Evolutionary conservation across 1,140 invertebrate genomes (phyloP).

Genomic region (Geopemphigus sp.): DNA sequence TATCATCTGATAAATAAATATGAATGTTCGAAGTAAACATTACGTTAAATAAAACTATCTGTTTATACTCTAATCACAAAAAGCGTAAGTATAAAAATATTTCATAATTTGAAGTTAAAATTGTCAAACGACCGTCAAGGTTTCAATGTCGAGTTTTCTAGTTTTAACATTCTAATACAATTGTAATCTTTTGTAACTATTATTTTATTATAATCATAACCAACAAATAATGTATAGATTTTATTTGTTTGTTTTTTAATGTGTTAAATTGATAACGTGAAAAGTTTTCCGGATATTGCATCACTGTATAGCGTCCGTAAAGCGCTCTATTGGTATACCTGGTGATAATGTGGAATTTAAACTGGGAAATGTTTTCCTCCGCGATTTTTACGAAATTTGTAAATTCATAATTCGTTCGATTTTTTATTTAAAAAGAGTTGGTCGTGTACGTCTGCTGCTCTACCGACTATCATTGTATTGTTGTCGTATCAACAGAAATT

Average conservation of each 20-base stretch:
- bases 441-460: neutral
- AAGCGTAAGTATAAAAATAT: too few relatives aligned
- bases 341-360: slow-evolving; percentile 49
- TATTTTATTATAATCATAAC: slow-evolving; percentile 14
- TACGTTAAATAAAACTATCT: too few relatives aligned
- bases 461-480: neutral
- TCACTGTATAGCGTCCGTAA: slow-evolving; percentile 37
- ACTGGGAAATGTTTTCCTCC: slow-evolving; percentile 49
- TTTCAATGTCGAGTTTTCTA: too few relatives aligned
- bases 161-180: too few relatives aligned
- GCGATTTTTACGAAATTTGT: slow-evolving; percentile 46
- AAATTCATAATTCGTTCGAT: slow-evolving; percentile 20
- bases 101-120: too few relatives aligned
- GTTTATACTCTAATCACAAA: too few relatives aligned
- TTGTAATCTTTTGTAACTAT: too few relatives aligned
- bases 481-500: neutral
- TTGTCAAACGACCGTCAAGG: too few relatives aligned
- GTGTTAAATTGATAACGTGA: neutral
- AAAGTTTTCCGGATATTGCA: neutral
- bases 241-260: neutral
- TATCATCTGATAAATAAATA: too few relatives aligned
- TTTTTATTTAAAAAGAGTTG: neutral
- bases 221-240: slow-evolving; percentile 46
- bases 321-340: slow-evolving; percentile 2
- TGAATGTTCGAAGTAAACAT: too few relatives aligned